These are phyloP conservation scores for Corydoras maculifer DNA, from an alignment of 2,113 vertebrate genomes.

Conservation along the genomic window DNA sequence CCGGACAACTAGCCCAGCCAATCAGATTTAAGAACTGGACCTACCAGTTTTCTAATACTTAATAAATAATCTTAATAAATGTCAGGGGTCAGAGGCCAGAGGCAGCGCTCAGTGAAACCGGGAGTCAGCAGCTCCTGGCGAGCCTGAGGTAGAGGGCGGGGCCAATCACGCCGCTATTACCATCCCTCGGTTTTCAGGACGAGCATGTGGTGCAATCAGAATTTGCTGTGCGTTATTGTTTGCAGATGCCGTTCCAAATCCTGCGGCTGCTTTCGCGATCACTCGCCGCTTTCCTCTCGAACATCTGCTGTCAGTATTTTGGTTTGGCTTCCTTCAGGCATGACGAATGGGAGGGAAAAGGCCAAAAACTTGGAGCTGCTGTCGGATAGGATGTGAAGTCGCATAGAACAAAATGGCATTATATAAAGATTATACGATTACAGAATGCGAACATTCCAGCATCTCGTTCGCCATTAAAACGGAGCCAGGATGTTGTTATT, in stretches of 20 bases:
- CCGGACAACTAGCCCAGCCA: too few species aligned
- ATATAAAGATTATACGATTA: too few species aligned
- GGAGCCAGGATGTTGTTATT: too few species aligned
- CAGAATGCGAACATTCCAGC: too few species aligned
- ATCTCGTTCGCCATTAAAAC: too few species aligned
- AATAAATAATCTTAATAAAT: too few species aligned
- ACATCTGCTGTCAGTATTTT: slow-evolving; percentile 29
- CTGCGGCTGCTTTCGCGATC: slow-evolving; percentile 37
- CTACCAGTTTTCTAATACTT: too few species aligned
- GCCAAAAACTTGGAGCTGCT: neutral
- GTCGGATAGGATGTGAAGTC: neutral
- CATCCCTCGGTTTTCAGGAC: slow-evolving; percentile 8
- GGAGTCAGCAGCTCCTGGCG: too few species aligned
- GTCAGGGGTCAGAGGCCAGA: too few species aligned
- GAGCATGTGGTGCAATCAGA: slow-evolving; percentile 29
- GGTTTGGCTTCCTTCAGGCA: slow-evolving; percentile 25
- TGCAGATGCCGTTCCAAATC: slow-evolving; percentile 39
- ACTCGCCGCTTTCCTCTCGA: slow-evolving; percentile 24
- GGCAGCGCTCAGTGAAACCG: too few species aligned
- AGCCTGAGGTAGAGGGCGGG: slow-evolving; percentile 2
- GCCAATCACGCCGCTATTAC: slow-evolving; percentile 36
- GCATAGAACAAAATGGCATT: neutral
- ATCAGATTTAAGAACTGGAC: too few species aligned
- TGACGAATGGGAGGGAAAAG: slow-evolving; percentile 19
- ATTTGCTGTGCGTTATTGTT: slow-evolving; percentile 31